These are phyloP conservation scores for Epinotia nisella DNA, from an alignment of 2,888 invertebrate genomes.

Conservation along the genomic window DNA sequence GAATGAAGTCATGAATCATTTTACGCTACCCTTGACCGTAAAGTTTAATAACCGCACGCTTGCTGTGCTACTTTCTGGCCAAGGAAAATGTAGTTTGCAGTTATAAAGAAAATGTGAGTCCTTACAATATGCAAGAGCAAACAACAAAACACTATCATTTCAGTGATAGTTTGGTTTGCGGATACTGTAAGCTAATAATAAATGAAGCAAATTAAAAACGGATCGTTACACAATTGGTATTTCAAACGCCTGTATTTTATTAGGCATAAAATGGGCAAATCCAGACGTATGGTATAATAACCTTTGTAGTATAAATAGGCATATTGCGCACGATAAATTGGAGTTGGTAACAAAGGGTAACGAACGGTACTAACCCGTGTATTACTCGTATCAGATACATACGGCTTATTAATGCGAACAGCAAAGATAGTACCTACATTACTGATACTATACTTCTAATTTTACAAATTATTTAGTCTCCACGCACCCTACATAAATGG, in stretches of 20 bases:
- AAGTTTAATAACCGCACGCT: too few species aligned
- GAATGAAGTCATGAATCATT: too few species aligned
- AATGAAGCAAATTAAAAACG: background rate
- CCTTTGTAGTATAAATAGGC: conserved; percentile 61
- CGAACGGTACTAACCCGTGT: conserved; percentile 57
- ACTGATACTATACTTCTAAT: too few species aligned
- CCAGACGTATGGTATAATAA: conserved; percentile 52
- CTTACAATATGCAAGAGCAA: too few species aligned
- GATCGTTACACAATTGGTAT: conserved; percentile 1
- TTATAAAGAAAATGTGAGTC: too few species aligned
- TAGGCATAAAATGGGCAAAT: conserved; percentile 25
- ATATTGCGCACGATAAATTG: conserved; percentile 48
- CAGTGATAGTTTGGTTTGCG: too few species aligned
- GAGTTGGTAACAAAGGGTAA: conserved; percentile 57
- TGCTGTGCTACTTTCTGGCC: too few species aligned
- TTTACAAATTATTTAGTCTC: too few species aligned
- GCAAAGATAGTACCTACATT: background rate
- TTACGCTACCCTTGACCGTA: too few species aligned
- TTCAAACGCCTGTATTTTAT: conserved; percentile 13
- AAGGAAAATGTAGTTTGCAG: too few species aligned
- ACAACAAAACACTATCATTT: too few species aligned
- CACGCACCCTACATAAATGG: too few species aligned
- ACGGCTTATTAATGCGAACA: conserved; percentile 44
- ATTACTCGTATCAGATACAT: conserved; percentile 52
- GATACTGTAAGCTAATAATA: background rate